Evolutionary conservation across 2,888 invertebrate species (phyloP), one percentile per base, ranked within the genome.

Genomic region (Drosophila neoperkinsi): DNA sequence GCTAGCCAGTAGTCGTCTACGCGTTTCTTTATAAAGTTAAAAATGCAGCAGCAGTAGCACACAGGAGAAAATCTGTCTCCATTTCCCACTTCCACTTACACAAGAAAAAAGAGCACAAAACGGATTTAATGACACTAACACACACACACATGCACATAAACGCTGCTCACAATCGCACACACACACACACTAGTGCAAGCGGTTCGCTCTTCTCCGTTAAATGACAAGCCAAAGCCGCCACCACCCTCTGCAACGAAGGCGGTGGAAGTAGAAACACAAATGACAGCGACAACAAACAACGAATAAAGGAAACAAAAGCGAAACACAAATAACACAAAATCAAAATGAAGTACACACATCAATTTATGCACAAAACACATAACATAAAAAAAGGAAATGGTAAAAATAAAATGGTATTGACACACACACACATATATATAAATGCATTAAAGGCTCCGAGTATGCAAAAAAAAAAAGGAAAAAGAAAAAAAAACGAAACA

Each of bases 271-370:
- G 65, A 79, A 65, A 80, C 61, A 77, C 61, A 68, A 77, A 74
- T 71, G 77, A 80, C 80, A 80, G 77, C 80, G 80, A 80, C 80
- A 80, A 80, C 80, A 80, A 88, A 83, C 79, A 77, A 65, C 84
- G 78, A 78, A 88, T 81, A 84, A 88, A 88, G 87, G 88, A 88
- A 87, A 75, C 86, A 82, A 88, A 87, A 87, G 88, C 72, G 72
- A 87, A 86, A 85, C 60, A 74, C 80, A 67, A 88, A 77, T 80
- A 80, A 79, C 79, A 79, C 77, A 85, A 82, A 87, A 78, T 73
- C 70, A 79, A 79, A 84, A 84, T 76, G 83, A 82, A 84, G 79
- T 71, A 62, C 55, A 80, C 57, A 67, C 31, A 41, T 57, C 11
- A 30, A 51, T 41, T 18, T 67, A 67, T 56, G 58, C 61, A 71